Evolutionary conservation across 1,140 invertebrate species (phyloP).

Genomic region (Drosophila kanapiae): DNA sequence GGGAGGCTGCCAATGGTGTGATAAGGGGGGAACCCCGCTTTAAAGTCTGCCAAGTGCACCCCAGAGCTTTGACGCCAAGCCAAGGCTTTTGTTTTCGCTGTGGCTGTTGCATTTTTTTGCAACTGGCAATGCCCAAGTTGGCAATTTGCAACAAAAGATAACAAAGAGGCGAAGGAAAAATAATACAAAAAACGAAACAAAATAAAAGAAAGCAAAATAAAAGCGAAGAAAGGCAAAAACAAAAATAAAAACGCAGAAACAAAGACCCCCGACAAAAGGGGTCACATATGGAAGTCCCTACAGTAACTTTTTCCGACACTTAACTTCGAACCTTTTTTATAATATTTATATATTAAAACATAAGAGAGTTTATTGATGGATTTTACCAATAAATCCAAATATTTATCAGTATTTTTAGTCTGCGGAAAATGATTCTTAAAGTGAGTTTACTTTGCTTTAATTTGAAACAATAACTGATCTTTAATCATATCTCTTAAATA

Average conservation of each 20-base stretch:
- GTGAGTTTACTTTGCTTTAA: too few relatives aligned
- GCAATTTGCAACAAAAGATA: constrained; percentile 79
- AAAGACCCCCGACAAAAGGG: constrained; percentile 30
- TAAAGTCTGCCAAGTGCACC: constrained; percentile 78
- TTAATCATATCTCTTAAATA: too few relatives aligned
- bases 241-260: constrained; percentile 10
- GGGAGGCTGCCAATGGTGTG: constrained; percentile 5
- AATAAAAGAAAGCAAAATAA: constrained; percentile 1
- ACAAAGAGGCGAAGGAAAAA: constrained; percentile 47
- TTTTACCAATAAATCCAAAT: too few relatives aligned
- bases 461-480: too few relatives aligned
- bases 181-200: constrained; percentile 11
- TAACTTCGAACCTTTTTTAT: background rate
- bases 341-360: background rate
- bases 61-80: constrained; percentile 77
- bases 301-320: too few relatives aligned
- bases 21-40: constrained; percentile 21
- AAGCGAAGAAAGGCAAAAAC: constrained; percentile 8
- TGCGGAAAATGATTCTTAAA: too few relatives aligned
- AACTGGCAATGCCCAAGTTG: constrained; percentile 75
- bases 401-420: too few relatives aligned
- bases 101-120: constrained; percentile 55
- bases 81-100: constrained; percentile 62
- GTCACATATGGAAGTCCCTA: constrained; percentile 39
- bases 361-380: background rate